Evolutionary conservation across 2,113 vertebrate species (phyloP).

Genomic region (Dolichotis patagonum): DNA sequence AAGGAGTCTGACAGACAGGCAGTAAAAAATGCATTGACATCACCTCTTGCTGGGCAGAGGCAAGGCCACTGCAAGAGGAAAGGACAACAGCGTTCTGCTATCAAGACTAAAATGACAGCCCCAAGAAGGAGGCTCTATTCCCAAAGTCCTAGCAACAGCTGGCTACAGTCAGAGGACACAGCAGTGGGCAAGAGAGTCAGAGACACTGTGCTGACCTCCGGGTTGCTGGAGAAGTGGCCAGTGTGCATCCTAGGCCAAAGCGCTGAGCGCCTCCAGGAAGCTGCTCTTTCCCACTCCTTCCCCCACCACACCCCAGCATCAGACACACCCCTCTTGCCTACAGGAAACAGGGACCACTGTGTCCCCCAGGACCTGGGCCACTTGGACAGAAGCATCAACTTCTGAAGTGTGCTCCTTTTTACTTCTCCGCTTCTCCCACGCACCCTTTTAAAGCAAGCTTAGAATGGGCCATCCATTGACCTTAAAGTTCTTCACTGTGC

Average conservation of each 20-base stretch:
- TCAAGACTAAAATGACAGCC: constrained; percentile 68
- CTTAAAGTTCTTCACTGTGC: not conserved
- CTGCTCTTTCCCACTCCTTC: not conserved
- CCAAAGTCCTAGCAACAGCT: constrained; percentile 28
- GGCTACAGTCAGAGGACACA: constrained; percentile 41
- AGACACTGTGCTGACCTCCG: not conserved
- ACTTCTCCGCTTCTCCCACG: not conserved
- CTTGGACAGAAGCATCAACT: not conserved
- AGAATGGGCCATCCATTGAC: not conserved
- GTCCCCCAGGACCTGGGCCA: not conserved
- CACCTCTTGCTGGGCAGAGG: constrained; percentile 70
- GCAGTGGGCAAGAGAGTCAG: not conserved
- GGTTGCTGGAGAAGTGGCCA: not conserved
- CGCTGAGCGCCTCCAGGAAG: not conserved
- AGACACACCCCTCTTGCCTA: not conserved
- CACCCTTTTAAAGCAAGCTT: not conserved
- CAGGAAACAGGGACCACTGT: not conserved
- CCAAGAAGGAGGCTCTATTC: constrained; percentile 54
- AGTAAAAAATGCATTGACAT: constrained; percentile 75
- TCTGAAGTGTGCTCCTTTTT: not conserved
- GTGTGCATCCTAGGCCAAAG: not conserved
- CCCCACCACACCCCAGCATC: not conserved
- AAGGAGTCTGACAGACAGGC: constrained; percentile 73
- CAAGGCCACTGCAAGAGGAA: constrained; percentile 63
- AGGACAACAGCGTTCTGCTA: constrained; percentile 81